Base-by-base conservation (phyloP, 2,113 vertebrate genomes). In the Baryphthengus martii region DNA sequence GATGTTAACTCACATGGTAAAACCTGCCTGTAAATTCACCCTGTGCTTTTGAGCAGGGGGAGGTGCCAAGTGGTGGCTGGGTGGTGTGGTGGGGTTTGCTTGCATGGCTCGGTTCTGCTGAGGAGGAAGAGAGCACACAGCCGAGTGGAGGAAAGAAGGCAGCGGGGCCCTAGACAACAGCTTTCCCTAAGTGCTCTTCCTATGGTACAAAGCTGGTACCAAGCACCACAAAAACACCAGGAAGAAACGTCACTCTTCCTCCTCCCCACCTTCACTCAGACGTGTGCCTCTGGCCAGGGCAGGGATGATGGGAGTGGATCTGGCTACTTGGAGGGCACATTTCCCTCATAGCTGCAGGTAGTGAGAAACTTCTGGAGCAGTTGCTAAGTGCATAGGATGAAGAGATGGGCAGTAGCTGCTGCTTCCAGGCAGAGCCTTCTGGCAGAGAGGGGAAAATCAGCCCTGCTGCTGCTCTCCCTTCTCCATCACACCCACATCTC, bases 51-150 rank as follows among this genome's bases (percentile, higher is more conserved):
- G 66, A 66, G 35, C 37, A 67, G 37, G 28, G 20, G 14, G 7
- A 52, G 19, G 39, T 55, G 31, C 26, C 31, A 25, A 39, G 25
- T 2, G 3, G 20, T 20, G 37, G 40, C 49, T 55, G 53, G 39
- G 39, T 4, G 17, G 9, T 3, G 3, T 1, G 5, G 26, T 8
- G 3, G 31, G 25, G 25, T 55, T 90, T 3, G 2, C 26, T 88
- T 24, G 8, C 19, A 8, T 1, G 7, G 66, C 39, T 78, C 1
- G 2, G 35, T 29, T 2, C 0, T 53, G 40, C 31, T 0, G 0
- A 12, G 10, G 10, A 40, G 39, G 44, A 79, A 20, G 17, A 63
- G 7, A 14, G 7, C 2, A 3, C 1, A 2, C 5, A 58, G 33
- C 44, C 4, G 7, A 37, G 2, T 1, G 3, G 44, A 58, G 40